Evolutionary conservation across 2,113 vertebrate genomes (phyloP), one percentile per base, ranked within the genome.

Genomic region (Lanius collurio): DNA sequence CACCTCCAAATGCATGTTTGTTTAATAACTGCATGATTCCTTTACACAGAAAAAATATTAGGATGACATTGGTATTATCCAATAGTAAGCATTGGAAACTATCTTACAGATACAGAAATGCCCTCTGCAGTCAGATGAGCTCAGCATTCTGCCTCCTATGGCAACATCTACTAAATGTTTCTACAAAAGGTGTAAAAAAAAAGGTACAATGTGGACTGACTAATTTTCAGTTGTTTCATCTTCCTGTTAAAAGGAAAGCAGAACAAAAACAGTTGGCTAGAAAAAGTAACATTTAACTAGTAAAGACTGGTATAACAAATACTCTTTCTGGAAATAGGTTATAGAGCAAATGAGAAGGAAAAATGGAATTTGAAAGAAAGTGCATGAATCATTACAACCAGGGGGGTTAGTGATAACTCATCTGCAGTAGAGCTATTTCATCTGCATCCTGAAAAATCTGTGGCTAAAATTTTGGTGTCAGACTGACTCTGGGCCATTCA

Each of bases 301-400:
- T 52, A 69, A 90, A 80, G 42, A 53, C 26, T 60, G 24, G 5
- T 37, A 7, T 41, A 68, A 94, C 35, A 76, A 69, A 73, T 73
- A 68, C 30, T 68, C 27, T 92, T 83, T 53, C 68, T 77, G 46
- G 49, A 76, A 95, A 86, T 9, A 64, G n/a, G 42, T 50, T 80
- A 57, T 11, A 88, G 24, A 83, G 46, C 53, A 56, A 27, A 56
- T 41, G 39, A 88, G 41, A 80, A 83, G 28, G n/a, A 83, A 95
- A 88, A 94, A 69, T 20, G 44, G 33, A 83, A 49, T 79, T 92
- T 83, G 67, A 75, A 95, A 95, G 80, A 93, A 93, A 90, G 59
- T 69, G 46, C 28, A 83, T 94, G 80, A 89, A 60, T 80, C 31
- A 37, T 56, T 60, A 65, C 59, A 83, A 41, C 53, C 63, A 94